Evolutionary conservation across 92 coral and sea anemone genomes (phyloP), one percentile per base, ranked within the genome.

Genomic region (Zoanthus gigantus): DNA sequence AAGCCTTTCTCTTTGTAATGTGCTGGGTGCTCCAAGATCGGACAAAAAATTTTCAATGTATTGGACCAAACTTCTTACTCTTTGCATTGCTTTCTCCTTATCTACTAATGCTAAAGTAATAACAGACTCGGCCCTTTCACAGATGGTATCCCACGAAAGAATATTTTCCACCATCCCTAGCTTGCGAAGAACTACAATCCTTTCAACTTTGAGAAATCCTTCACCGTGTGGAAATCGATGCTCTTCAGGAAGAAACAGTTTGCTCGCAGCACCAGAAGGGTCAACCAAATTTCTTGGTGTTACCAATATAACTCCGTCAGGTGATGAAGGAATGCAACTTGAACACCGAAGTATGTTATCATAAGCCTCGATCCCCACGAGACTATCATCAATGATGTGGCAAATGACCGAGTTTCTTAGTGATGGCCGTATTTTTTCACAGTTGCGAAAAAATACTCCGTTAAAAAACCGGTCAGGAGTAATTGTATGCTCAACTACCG

Each of bases 141-240:
- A 96, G 66, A 96, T 96, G 13, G 86, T 90, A 76, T 93, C 87
- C 99, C 99, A 96, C 9, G 98, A 84, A 14, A 95, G 67, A 37
- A 89, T 54, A 57, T 89, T 90, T 50, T 92, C 95, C 48, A 93
- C 96, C 99, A 96, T 95, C 80, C 99, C 99, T 1, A 96, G 95
- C 74, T 95, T 92, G 79, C 92, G 89, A 77, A 96, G 82, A 32
- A 93, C 96, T 37, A 90, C 94, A 29, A 93, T 88, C 83, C 99
- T 84, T 83, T 93, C 97, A 77, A 86, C 79, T 63, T 83, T 91
- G 57, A 84, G 83, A 73, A 93, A 93, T 28, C 77, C 63, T 45
- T 91, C 91, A 29, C 96, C 96, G 83, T 76, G 87, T 82, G 99
- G 99, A 89, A 96, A 95, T 30, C 96, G 92, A 76, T 95, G 92